Evolutionary conservation across 2,888 invertebrate genomes (phyloP).

Genomic region (Poecilus cupreus): DNA sequence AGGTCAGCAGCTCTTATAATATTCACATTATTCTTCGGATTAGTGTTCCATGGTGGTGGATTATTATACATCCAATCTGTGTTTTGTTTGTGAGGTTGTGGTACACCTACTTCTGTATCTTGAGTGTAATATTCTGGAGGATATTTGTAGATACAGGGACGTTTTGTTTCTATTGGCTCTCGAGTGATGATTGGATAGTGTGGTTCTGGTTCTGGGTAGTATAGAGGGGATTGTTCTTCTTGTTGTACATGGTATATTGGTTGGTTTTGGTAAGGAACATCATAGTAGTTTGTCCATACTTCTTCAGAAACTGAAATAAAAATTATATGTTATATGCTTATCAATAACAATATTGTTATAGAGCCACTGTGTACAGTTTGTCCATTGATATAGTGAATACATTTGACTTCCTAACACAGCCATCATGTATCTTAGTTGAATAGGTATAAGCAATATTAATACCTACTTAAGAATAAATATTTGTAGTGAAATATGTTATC

Average conservation of each 20-base stretch:
- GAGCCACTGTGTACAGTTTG: too few species aligned
- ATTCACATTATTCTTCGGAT: neutral
- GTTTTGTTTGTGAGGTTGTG: neutral
- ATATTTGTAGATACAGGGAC: neutral
- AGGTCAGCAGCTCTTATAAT: constrained; percentile 29
- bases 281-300: neutral
- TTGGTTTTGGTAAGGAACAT: neutral
- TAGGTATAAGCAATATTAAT: too few species aligned
- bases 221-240: neutral
- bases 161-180: neutral
- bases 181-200: neutral
- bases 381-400: too few species aligned
- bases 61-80: constrained; percentile 16
- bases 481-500: too few species aligned
- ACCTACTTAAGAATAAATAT: too few species aligned
- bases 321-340: too few species aligned
- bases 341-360: too few species aligned
- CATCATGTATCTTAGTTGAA: too few species aligned
- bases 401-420: too few species aligned
- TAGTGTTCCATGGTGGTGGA: constrained; percentile 6
- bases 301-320: too few species aligned
- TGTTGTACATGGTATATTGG: neutral
- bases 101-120: neutral
- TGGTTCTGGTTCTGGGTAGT: neutral
- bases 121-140: neutral